Percentiles rank a stretch among this genome's conserved stretches.
Evolutionary conservation across 2,113 vertebrate species (phyloP).

Genomic region (Megaceryle torquata): DNA sequence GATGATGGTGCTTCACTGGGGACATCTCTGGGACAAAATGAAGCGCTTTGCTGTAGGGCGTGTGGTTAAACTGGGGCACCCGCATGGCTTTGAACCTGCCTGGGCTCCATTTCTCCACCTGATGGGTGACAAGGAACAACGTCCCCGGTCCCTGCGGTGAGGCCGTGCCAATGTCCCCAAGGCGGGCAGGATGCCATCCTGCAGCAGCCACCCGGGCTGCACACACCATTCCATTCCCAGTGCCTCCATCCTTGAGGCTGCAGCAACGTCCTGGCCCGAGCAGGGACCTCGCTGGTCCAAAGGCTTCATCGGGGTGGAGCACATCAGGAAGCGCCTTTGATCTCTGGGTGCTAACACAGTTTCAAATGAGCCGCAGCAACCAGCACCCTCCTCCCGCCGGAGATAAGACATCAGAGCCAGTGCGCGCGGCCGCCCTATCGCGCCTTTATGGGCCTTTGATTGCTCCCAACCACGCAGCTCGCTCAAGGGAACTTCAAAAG

Average conservation of each 20-base stretch:
- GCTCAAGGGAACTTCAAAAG: constrained; percentile 44
- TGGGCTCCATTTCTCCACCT: not conserved
- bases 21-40: fast-evolving
- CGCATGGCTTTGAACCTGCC: fast-evolving
- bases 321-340: constrained; percentile 56
- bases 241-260: not conserved
- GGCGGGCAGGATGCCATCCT: not conserved
- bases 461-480: not conserved
- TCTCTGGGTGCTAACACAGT: not conserved
- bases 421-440: not conserved
- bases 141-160: fast-evolving
- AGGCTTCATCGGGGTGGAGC: not conserved
- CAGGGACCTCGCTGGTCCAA: not conserved
- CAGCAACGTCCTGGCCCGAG: not conserved
- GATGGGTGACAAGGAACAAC: not conserved
- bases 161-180: fast-evolving
- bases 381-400: not conserved
- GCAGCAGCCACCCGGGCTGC: not conserved
- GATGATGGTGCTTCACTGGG: not conserved
- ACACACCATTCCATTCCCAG: fast-evolving
- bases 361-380: not conserved
- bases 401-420: constrained; percentile 53
- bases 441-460: not conserved
- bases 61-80: not conserved
- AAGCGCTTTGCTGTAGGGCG: fast-evolving